Conservation (phyloP, 2,797 vertebrate species). For the Parotocinclus haroldoi region DNA sequence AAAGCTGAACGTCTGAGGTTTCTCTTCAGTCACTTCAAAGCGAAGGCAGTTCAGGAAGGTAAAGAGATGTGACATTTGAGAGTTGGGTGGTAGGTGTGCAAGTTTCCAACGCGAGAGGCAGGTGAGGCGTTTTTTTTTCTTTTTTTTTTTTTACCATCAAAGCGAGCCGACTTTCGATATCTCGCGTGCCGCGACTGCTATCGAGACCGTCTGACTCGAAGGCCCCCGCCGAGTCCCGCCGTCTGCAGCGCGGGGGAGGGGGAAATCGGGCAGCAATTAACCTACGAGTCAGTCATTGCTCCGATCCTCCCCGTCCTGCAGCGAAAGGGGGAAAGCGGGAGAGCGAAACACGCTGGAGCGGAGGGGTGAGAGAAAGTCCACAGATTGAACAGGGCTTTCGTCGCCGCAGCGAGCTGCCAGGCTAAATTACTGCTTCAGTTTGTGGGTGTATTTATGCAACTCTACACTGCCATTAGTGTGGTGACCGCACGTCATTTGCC, state of each 20-base stretch:
- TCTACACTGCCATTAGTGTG: conserved; percentile 74
- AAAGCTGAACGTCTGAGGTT: conserved; percentile 43
- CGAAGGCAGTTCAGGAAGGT: conserved; percentile 11
- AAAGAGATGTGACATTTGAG: conserved; percentile 35
- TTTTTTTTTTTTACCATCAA: conserved; percentile 19
- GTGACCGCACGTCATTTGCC: conserved; percentile 69
- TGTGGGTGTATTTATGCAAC: conserved; percentile 76
- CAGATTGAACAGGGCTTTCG: conserved; percentile 45
- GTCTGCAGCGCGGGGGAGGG: too few relatives aligned
- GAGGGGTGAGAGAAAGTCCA: conserved; percentile 53
- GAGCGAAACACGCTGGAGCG: conserved; percentile 6
- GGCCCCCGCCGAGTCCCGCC: not conserved
- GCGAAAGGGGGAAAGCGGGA: not conserved
- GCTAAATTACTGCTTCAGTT: conserved; percentile 75
- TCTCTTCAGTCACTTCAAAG: conserved; percentile 38
- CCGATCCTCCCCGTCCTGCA: not conserved
- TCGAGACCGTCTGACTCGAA: not conserved
- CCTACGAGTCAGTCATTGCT: too few relatives aligned
- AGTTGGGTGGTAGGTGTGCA: conserved; percentile 25
- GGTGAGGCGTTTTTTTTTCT: too few relatives aligned
- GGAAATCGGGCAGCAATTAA: conserved; percentile 1
- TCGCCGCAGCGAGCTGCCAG: conserved; percentile 57
- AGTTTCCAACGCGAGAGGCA: conserved; percentile 23
- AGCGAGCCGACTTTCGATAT: conserved; percentile 13
- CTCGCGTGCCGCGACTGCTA: not conserved